Base-by-base conservation (phyloP, 2,797 vertebrate species). In the Phaenicophaeus curvirostris region DNA sequence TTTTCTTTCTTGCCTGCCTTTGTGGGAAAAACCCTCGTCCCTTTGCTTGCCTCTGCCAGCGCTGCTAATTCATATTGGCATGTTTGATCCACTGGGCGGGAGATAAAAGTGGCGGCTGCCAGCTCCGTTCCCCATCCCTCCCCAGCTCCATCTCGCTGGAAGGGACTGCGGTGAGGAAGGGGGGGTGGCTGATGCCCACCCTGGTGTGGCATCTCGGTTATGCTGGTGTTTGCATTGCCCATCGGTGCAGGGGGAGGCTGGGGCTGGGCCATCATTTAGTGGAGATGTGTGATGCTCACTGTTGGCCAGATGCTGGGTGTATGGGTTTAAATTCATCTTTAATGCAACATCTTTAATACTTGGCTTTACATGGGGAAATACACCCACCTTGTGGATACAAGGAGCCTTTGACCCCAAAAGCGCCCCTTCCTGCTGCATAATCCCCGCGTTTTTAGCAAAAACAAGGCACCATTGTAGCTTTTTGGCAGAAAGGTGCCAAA, bases 51-150 rank as follows among this genome's bases (percentile, higher is more conserved):
- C 51, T 54, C 93, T 6, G 8, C 81, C 87, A 33, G 96, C 53
- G n/a, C 44, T 50, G 10, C 84, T 97, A 97, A 98, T 97, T 95
- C 92, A 48, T 89, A 81, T 94, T 96, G 97, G 92, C 90, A 61
- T 82, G 95, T 96, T 87, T 96, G 96, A 97, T 97, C 95, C 50
- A 78, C 89, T 24, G 39, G 77, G 69, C 85, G 42, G 72, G 73
- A 95, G 93, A 96, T 96, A 91, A 97, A 96, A 94, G 93, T 8
- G 13, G 86, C 55, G 63, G 94, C 89, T 92, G 88, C 85, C 95
- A 92, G 85, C 90, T 96, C 91, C n/a, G 76, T 82, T 97, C 76
- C 85, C 65, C 5, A 82, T 96, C 88, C 89, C 37, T 54, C 63
- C 83, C 57, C 33, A 12, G 0, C 65, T 53, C 76, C 48, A 7